Evolutionary conservation across 2,797 vertebrate species (phyloP), one percentile per base, ranked within the genome.

Genomic region (Intellagama lesueurii): DNA sequence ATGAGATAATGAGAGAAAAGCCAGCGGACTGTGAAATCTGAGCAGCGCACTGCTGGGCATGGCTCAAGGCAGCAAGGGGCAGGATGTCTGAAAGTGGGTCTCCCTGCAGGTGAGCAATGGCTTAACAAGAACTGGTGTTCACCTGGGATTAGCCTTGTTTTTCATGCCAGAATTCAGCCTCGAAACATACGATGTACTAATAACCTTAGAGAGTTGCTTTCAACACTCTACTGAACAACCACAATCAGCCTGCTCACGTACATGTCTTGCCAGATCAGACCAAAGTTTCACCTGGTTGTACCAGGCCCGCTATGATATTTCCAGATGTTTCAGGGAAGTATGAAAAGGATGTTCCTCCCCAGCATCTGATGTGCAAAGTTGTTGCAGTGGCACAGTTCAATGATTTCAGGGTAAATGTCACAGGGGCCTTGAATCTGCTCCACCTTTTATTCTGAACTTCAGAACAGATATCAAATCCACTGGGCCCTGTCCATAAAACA

Each of bases 1-100:
- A 87, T 77, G 60, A 87, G 88, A 91, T 88, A 90, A 89, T 79
- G 70, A 85, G 76, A 75, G 76, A 84, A 85, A 89, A 87, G 30
- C 70, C 77, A n/a, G 78, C 89, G 78, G 76, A 3, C 87, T 28
- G 64, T 83, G 91, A 88, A 79, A 88, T 82, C 80, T 8, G 40
- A 89, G 76, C 40, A 11, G 52, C 0, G 19, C 28, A 17, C 26
- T 28, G 17, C 22, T 22, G 32, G 17, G 73, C 60, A 60, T 7
- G 83, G 89, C 70, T 91, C 75, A 87, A 70, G 69, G 73, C 75
- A 44, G 32, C 3, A n/a, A 26, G 24, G 87, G 69, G 11, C 1
- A 14, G 17, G 52, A 3, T 35, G 16, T 8, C 56, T 5, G 47
- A 4, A 56, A 82, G 56, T 12, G 64, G 70, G 47, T 79, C 12